Conservation (phyloP, 2,797 vertebrate genomes). For the Malacoctenus gilli region DNA sequence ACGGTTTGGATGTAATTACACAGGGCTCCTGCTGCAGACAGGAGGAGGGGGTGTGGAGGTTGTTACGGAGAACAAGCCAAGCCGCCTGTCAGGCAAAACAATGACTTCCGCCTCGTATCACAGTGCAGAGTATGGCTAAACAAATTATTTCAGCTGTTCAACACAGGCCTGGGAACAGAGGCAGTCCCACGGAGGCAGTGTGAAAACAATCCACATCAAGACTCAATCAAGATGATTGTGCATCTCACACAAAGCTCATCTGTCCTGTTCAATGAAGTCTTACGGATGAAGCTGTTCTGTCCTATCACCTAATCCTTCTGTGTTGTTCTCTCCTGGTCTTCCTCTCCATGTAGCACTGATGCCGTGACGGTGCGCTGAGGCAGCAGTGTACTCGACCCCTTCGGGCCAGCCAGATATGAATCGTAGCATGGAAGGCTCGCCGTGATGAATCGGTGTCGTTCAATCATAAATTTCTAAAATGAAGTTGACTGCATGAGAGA, state of each 20-base stretch:
- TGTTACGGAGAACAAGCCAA: conserved; percentile 54
- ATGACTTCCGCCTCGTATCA: conserved; percentile 41
- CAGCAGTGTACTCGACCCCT: no score
- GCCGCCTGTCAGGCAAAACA: conserved; percentile 62
- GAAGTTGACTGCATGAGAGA: neutral
- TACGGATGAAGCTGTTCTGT: neutral
- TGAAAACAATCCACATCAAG: conserved; percentile 25
- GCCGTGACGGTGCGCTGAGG: no score
- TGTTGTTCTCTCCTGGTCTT: neutral
- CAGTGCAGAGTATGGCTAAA: conserved; percentile 32
- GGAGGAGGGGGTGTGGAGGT: conserved; percentile 10
- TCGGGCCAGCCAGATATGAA: no score
- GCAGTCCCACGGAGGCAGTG: conserved; percentile 35
- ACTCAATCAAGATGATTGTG: conserved; percentile 6
- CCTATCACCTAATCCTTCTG: neutral
- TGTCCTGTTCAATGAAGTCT: no score
- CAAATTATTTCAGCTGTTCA: conserved; percentile 41
- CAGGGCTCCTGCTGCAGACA: conserved; percentile 57
- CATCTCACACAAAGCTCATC: neutral
- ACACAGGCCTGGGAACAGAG: conserved; percentile 8
- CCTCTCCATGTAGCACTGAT: conserved; percentile 10
- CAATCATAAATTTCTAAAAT: neutral
- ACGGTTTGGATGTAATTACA: conserved; percentile 73
- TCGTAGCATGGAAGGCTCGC: no score
- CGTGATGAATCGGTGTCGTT: no score